Conservation (phyloP, 2,113 vertebrate genomes). For the Rhinoderma darwinii region DNA sequence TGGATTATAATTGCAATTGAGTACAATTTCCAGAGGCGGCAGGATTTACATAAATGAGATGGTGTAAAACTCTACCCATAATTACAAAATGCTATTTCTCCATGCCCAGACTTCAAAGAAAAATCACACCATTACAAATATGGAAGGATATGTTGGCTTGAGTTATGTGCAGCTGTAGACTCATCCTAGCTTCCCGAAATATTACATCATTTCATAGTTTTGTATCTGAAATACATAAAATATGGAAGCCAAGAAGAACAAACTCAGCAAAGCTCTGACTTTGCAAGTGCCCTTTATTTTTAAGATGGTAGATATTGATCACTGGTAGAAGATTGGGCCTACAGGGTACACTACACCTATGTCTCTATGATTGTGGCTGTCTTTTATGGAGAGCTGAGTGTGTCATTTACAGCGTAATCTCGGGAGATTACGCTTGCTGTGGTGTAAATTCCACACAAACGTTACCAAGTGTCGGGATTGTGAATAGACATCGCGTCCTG, state of each 20-base stretch:
- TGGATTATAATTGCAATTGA: constrained; percentile 4
- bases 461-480: too few species aligned
- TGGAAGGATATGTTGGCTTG: constrained; percentile 23
- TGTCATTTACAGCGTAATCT: too few species aligned
- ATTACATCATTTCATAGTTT: constrained; percentile 23
- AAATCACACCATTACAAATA: constrained; percentile 15
- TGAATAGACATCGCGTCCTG: too few species aligned
- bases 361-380: too few species aligned
- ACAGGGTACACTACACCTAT: background rate
- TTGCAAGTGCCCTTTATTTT: too few species aligned
- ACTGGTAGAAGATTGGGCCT: background rate
- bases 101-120: constrained; percentile 4
- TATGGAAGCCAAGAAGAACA: background rate
- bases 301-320: background rate
- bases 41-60: background rate
- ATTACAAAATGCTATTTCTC: constrained; percentile 21
- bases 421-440: too few species aligned
- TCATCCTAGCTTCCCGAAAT: constrained; percentile 9
- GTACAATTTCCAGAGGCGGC: background rate
- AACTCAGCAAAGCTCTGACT: background rate
- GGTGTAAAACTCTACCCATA: background rate
- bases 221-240: background rate
- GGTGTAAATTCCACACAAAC: too few species aligned
- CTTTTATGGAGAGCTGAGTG: too few species aligned
- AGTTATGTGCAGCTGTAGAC: constrained; percentile 20